Evolutionary conservation across 2,888 invertebrate species (phyloP), one percentile per base, ranked within the genome.

Genomic region (Tenthredo notha): DNA sequence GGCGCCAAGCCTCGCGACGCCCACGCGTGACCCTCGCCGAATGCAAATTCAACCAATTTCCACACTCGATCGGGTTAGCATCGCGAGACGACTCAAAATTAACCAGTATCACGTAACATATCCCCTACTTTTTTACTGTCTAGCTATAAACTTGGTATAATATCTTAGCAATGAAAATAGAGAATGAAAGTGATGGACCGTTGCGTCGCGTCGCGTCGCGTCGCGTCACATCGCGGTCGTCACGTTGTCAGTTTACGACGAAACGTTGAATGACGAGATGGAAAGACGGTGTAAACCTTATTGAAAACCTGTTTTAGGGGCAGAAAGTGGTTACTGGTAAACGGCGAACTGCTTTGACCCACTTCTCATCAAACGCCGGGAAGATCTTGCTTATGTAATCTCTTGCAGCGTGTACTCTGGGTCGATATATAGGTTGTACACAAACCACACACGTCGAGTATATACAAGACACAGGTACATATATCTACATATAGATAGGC

Each of bases 1-100:
- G 83, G 83, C 83, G 83, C 83, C 83, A 83, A 70, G 83, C 83
- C 61, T 67, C 67, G 47, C 83, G 70, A 65, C 83, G 83, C 83
- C 83, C 83, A 83, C 83, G 83, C 83, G 40, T 67, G 83, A 50
- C 83, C 83, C 83, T 83, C 70, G 83, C 29, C 67, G 25, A 83
- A 83, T 83, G 67, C 83, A 83, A 83, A 83, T 83, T 50, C 67
- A 83, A 25, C 67, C 83, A 70, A 70, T 83, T 83, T 70, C 70
- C 83, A 83, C 83, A 80, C 80, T 80, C 80, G 80, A 80, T 80
- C 80, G 80, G 29, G 58, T 61, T 40, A 61, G 40, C 80, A 40
- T 80, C 58, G 29, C 47, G 80, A 80, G 80, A 80, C n/a, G 58
- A 80, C 37, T 61, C 80, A 18, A 80, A 80, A 80, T 80, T 40